phyloP scores from a whole-genome alignment of 2,113 vertebrate species.

The Phaethon lepturus region DNA sequence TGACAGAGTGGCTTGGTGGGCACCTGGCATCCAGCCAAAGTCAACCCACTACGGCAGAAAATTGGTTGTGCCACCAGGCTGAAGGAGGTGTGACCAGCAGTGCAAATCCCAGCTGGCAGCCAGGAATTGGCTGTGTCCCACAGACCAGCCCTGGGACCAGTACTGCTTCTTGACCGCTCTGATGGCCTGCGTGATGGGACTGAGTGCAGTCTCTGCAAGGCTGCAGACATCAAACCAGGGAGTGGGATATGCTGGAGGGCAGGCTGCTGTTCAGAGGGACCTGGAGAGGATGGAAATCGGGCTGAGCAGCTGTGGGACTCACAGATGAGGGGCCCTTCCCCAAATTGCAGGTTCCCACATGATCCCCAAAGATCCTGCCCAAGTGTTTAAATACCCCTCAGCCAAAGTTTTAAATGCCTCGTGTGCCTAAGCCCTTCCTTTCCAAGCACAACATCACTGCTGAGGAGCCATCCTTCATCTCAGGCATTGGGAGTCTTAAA shows the following conservation, averaged over 20 bases:
- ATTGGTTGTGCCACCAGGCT: not conserved
- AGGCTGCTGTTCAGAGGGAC: not conserved
- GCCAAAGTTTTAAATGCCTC: not conserved
- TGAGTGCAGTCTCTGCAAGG: not conserved
- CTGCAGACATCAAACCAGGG: not conserved
- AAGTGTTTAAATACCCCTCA: not conserved
- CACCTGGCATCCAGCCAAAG: no score
- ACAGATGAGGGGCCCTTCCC: not conserved
- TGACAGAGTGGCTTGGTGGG: no score
- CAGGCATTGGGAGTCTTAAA: not conserved
- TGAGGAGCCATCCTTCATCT: not conserved
- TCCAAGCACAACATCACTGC: not conserved
- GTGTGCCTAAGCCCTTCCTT: not conserved
- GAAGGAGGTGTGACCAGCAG: not conserved
- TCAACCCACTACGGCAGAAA: not conserved
- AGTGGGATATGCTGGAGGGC: not conserved
- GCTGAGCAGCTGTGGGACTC: not conserved
- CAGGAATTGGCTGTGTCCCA: not conserved
- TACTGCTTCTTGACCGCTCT: not conserved
- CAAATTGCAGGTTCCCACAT: not conserved
- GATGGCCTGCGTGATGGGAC: fast-evolving
- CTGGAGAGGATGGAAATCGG: not conserved
- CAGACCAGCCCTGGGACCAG: not conserved
- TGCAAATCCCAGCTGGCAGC: not conserved
- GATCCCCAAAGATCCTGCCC: not conserved